Base-by-base conservation (phyloP, 2,113 vertebrate species). In the Cyanoramphus novaezelandiae region DNA sequence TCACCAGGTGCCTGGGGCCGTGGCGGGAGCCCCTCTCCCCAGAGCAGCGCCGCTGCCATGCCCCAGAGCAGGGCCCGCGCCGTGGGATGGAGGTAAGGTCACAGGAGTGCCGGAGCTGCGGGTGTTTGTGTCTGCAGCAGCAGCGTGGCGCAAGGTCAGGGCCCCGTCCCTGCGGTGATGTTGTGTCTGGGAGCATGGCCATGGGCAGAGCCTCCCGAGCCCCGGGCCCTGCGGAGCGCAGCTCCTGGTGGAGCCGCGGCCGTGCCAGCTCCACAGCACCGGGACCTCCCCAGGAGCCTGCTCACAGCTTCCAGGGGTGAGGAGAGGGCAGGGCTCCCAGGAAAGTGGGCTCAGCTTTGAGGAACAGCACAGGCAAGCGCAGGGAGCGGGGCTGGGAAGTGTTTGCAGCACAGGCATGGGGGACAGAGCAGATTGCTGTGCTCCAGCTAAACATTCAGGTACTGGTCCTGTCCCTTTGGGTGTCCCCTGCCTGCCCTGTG, bases 131-230 rank as follows among this genome's bases (percentile, higher is more conserved):
- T 70, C 86, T 79, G 70, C 23, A 19, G 71, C 68, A 53, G 68
- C 35, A 21, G n/a, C 2, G 5, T 81, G 31, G 81, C 55, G 18
- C 95, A 94, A 97, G 95, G 90, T 81, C 93, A 84, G 43, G 14
- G 14, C 31, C 52, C 18, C 4, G 27, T 44, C 37, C 31, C 41
- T 6, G n/a, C 3, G 1, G 75, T 20, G 52, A 23, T 91, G 92
- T 91, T 95, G 46, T 95, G 92, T 91, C 93, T 96, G 62, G 44
- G n/a, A 77, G 49, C 3, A 0, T 3, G 25, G 29, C 76, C n/a
- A 18, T 28, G 3, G 53, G n/a, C 1, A 21, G 33, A 67, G 25
- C 47, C 10, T 3, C 72, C 19, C 1, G 4, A 47, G 67, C 29
- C 3, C 6, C 1, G 1, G 29, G 50, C 23, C 29, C 37, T 50